These are phyloP conservation scores for Acleris cristana DNA, from an alignment of 2,888 invertebrate species.

Conservation along the genomic window DNA sequence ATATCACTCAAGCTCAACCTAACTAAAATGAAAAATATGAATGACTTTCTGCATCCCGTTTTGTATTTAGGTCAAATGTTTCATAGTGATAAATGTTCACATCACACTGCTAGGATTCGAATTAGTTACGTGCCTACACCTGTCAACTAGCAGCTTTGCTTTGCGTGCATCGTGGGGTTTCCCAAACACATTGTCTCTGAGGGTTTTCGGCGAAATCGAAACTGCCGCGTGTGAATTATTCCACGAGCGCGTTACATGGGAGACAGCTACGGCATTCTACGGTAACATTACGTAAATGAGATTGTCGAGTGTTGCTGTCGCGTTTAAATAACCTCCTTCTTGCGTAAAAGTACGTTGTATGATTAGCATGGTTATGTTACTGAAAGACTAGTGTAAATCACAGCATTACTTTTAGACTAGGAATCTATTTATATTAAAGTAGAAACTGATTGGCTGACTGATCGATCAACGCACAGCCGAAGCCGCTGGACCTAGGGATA, in stretches of 20 bases:
- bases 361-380: conserved; percentile 20
- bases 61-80: conserved; percentile 15
- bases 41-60: conserved; percentile 12
- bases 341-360: conserved; percentile 32
- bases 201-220: conserved; percentile 33
- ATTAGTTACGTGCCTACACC: background rate
- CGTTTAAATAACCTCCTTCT: conserved; percentile 13
- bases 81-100: background rate
- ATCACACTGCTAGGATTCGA: background rate
- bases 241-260: conserved; percentile 29
- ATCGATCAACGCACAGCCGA: too few relatives aligned
- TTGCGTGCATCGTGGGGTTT: conserved; percentile 14
- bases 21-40: conserved; percentile 1
- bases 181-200: conserved; percentile 23
- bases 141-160: conserved; percentile 11
- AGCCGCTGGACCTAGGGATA: too few relatives aligned
- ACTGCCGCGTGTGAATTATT: conserved; percentile 35
- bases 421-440: background rate
- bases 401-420: background rate
- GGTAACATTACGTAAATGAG: conserved; percentile 33
- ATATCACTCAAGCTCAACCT: background rate
- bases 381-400: conserved; percentile 7
- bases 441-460: too few relatives aligned
- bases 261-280: conserved; percentile 14
- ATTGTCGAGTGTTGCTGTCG: conserved; percentile 28